Conservation (phyloP, 2,888 invertebrate species). For the Noctuana brunneofusca region DNA sequence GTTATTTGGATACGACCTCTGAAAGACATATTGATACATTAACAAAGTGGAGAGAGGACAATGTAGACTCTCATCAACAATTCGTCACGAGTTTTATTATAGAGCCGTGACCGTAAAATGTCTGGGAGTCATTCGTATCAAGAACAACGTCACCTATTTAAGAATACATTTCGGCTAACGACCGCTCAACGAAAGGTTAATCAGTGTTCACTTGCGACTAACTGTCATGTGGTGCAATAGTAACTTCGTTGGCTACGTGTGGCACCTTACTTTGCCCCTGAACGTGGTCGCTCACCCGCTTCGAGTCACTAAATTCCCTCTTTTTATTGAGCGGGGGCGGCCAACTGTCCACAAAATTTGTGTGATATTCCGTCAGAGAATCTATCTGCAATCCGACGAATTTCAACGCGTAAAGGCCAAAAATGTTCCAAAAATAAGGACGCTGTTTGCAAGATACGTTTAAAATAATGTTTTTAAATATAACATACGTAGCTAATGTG, state of each 20-base stretch:
- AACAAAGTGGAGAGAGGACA: slow-evolving; percentile 52
- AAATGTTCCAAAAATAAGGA: slow-evolving; percentile 24
- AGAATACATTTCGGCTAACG: slow-evolving; percentile 58
- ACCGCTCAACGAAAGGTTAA: slow-evolving; percentile 71
- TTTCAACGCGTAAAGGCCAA: slow-evolving; percentile 22
- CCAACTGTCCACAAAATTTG: slow-evolving; percentile 63
- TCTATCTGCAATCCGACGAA: slow-evolving; percentile 52
- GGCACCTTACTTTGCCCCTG: slow-evolving; percentile 59
- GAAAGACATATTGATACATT: slow-evolving; percentile 44
- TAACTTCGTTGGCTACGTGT: slow-evolving; percentile 60
- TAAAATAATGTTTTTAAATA: not conserved
- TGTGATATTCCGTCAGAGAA: slow-evolving; percentile 56
- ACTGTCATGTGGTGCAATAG: slow-evolving; percentile 57
- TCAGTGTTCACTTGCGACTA: slow-evolving; percentile 71
- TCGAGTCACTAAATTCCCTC: slow-evolving; percentile 58
- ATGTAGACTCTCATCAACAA: slow-evolving; percentile 50
- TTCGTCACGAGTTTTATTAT: slow-evolving; percentile 65
- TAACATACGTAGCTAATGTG: not conserved
- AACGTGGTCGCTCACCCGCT: slow-evolving; percentile 74
- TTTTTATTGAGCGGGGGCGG: slow-evolving; percentile 73
- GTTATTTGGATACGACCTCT: slow-evolving; percentile 37
- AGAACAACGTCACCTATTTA: slow-evolving; percentile 63
- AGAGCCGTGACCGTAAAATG: slow-evolving; percentile 59
- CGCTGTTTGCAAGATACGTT: not conserved
- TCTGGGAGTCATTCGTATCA: slow-evolving; percentile 59